Base-by-base conservation (phyloP, 2,888 invertebrate genomes). In the Abrostola triplasia region DNA sequence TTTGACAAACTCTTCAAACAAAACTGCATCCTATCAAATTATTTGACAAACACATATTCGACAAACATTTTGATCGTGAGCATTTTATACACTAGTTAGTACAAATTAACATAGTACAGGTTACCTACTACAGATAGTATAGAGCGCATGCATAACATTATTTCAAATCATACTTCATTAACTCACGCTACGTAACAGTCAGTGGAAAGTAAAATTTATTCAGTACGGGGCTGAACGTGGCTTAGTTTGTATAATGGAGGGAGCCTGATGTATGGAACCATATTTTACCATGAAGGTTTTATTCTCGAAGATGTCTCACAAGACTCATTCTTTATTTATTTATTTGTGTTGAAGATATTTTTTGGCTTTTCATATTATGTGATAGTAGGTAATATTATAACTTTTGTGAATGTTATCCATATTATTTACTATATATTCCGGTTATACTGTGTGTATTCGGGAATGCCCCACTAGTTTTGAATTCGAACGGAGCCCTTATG, bases 81-180 rank as follows among this genome's bases (percentile, higher is more conserved):
- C 11, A 10, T 41, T 11, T 0, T 11, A 11, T 5, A 11, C 5
- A 40, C 40, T 5, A 8, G 11, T 8, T 40, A 5, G 40, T 40
- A 40, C 10, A 40, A 11, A 40, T 40, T 40, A 11, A 10, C 11
- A 40, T 9, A 10, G 10, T 40, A 11, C 0, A 7, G 7, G 7
- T 12, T 13, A n/a, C n/a, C 12, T 24, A 47, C 24, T 24, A 47
- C n/a, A n/a, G n/a, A n/a, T 44, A 13, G 24, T 13, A 9, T 6
- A 24, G 24, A 24, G 24, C 24, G 24, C 44, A 24, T 7, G 24
- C 38, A 8, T n/a, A 13, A n/a, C 48, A 59, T 70, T 44, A 70
- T 58, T 70, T 67, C 40, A 59, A 62, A 67, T 70, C 62, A 67
- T 42, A 61, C 37, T 70, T 37, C 55, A 67, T 67, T 48, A 24